phyloP scores from a whole-genome alignment of 2,888 invertebrate genomes.

The Trissonchulus sp. region DNA sequence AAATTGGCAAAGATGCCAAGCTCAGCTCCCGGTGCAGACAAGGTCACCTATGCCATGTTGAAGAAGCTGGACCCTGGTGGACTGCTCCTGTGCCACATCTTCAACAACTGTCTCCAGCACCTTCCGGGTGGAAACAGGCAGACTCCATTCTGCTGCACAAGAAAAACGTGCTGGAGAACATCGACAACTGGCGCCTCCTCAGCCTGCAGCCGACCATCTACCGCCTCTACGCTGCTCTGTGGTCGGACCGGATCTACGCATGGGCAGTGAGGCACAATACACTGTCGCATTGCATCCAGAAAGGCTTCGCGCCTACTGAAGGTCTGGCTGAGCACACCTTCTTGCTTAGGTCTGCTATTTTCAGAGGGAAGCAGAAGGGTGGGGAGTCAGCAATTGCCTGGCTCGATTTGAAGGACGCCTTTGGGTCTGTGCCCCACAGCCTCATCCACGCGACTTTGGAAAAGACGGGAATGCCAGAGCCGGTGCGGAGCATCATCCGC shows the following conservation, averaged over 20 bases:
- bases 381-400: neutral
- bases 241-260: neutral
- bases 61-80: neutral
- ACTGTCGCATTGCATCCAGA: neutral
- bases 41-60: neutral
- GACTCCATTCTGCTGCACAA: neutral
- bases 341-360: neutral
- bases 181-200: neutral
- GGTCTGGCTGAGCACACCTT: neutral
- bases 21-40: neutral
- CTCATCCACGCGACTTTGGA: neutral
- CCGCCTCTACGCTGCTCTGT: neutral
- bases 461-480: neutral
- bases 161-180: neutral
- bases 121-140: neutral
- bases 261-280: neutral
- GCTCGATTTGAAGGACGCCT: neutral
- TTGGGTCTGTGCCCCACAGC: neutral
- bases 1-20: neutral
- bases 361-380: neutral
- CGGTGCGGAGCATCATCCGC: neutral
- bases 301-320: neutral
- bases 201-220: neutral
- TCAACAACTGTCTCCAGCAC: neutral
- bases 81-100: neutral